A percentile compares a stretch with the other conserved stretches of the same genome.
Evolutionary conservation across 2,113 vertebrate species (phyloP).

Genomic region (Danionella cerebrum): DNA sequence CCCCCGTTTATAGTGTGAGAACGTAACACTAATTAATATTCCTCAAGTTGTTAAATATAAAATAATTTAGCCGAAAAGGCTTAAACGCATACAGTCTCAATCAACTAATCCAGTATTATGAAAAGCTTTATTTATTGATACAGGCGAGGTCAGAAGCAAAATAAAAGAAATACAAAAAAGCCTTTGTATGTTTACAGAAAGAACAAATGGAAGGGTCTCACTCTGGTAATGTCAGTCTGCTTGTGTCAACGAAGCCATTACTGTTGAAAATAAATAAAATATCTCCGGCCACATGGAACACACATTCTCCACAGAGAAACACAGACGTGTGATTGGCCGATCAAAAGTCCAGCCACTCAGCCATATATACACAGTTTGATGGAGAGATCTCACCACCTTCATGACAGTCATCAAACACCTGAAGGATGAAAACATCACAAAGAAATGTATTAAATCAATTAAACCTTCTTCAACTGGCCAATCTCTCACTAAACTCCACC

Average conservation of each 20-base stretch:
- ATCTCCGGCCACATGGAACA: neutral
- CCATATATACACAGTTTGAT: slow-evolving; percentile 89
- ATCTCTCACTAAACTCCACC: too few relatives aligned
- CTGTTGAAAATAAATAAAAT: slow-evolving; percentile 29
- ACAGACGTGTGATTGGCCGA: neutral
- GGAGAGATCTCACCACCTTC: slow-evolving; percentile 95
- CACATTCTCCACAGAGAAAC: slow-evolving; percentile 38
- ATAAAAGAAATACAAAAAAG: neutral
- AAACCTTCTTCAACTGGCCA: too few relatives aligned
- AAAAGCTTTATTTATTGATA: neutral
- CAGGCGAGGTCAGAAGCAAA: neutral
- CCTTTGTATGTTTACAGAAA: neutral
- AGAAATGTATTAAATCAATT: too few relatives aligned
- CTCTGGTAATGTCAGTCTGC: neutral
- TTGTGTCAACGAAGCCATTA: neutral
- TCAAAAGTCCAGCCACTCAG: slow-evolving; percentile 90
- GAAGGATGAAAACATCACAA: slow-evolving; percentile 20
- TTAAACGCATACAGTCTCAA: too few relatives aligned
- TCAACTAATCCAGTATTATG: slow-evolving; percentile 1
- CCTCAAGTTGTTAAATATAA: too few relatives aligned
- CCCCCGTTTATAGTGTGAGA: too few relatives aligned
- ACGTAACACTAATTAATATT: too few relatives aligned
- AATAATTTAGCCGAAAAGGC: too few relatives aligned
- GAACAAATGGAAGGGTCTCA: neutral
- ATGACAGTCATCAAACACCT: slow-evolving; percentile 97